Evolutionary conservation across 1,140 invertebrate species (phyloP).

Genomic region (Bombus polaris): DNA sequence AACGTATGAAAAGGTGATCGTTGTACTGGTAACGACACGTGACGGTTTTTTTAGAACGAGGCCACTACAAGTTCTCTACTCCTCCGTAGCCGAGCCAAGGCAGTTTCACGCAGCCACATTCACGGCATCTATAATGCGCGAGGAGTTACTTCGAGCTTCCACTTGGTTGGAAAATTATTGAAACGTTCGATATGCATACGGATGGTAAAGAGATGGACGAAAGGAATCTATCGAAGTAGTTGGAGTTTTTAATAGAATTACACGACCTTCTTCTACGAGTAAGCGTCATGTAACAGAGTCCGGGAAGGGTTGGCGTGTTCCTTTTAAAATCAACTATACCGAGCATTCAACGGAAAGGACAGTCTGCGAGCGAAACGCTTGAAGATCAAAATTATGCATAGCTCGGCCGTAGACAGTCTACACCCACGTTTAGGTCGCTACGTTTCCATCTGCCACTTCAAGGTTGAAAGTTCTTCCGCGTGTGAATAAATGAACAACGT

Average conservation of each 20-base stretch:
- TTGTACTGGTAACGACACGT: constrained; percentile 9
- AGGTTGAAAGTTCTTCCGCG: constrained; percentile 52
- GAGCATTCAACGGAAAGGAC: constrained; percentile 23
- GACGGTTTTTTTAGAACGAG: constrained; percentile 23
- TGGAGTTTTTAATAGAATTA: neutral
- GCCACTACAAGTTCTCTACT: constrained; percentile 1
- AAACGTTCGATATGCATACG: neutral
- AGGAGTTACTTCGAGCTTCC: neutral
- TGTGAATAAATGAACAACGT: constrained; percentile 51
- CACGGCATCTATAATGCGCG: neutral
- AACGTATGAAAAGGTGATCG: constrained; percentile 18
- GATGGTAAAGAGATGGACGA: neutral
- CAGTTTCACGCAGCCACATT: neutral
- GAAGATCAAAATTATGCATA: constrained; percentile 49
- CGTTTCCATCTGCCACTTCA: constrained; percentile 51
- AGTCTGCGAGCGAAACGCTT: neutral
- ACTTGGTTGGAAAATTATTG: neutral
- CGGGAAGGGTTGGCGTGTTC: neutral
- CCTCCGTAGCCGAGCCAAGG: neutral
- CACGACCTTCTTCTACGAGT: neutral
- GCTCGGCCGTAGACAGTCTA: constrained; percentile 33
- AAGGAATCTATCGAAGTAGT: neutral
- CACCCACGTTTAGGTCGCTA: constrained; percentile 44
- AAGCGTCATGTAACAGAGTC: too few relatives aligned
- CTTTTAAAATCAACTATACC: neutral